Evolutionary conservation across 2,888 invertebrate genomes (phyloP).

Genomic region (Leptopilina myrica): DNA sequence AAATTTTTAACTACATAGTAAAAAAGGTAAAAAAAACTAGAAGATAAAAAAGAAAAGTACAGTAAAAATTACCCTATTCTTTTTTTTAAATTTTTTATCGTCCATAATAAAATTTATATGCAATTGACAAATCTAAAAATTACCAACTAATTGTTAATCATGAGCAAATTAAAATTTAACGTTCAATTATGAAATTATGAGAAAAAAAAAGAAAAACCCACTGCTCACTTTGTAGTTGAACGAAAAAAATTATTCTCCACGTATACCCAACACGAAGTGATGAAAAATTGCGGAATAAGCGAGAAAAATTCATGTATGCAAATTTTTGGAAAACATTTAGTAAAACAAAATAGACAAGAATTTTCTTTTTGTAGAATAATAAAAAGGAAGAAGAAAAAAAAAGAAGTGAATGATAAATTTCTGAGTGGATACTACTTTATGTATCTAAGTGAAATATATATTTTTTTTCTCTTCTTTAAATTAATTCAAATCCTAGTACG

Average conservation of each 20-base stretch:
- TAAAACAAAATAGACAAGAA: not conserved
- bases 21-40: too few species aligned
- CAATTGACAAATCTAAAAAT: too few species aligned
- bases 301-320: not conserved
- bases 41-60: too few species aligned
- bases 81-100: too few species aligned
- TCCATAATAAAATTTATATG: too few species aligned
- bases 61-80: too few species aligned
- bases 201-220: not conserved
- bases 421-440: not conserved
- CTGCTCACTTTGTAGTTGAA: not conserved
- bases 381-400: not conserved
- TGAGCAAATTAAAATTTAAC: too few species aligned
- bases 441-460: not conserved
- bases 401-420: not conserved
- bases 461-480: not conserved
- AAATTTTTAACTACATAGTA: too few species aligned
- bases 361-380: not conserved
- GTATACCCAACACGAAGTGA: not conserved
- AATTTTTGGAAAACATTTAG: not conserved
- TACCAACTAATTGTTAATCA: too few species aligned
- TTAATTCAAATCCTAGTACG: not conserved
- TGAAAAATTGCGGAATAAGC: conserved; percentile 8
- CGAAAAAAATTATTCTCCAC: too few species aligned
- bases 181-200: not conserved